Conservation (phyloP, 1,140 invertebrate genomes). For the Samia ricini region DNA sequence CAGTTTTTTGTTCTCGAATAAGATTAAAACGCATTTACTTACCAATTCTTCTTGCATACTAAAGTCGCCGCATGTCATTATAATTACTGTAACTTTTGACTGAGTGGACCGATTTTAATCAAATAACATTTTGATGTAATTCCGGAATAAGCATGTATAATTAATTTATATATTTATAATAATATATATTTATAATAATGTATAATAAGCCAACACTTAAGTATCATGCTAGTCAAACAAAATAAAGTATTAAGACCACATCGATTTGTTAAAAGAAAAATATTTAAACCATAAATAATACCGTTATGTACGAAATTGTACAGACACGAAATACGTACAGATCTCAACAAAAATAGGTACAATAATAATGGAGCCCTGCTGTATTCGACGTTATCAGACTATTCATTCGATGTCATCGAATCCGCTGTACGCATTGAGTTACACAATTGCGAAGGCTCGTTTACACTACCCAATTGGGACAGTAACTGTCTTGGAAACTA, state of each 20-base stretch:
- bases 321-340: slow-evolving; percentile 16
- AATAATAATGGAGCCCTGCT: slow-evolving; percentile 18
- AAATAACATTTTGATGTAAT: too few species aligned
- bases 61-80: too few species aligned
- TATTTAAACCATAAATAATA: slow-evolving; percentile 5
- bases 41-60: too few species aligned
- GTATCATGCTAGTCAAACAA: not conserved
- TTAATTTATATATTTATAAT: too few species aligned
- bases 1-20: too few species aligned
- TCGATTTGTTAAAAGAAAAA: not conserved
- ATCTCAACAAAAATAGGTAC: slow-evolving; percentile 6
- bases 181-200: too few species aligned
- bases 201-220: too few species aligned
- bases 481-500: not conserved
- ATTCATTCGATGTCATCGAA: slow-evolving; percentile 36
- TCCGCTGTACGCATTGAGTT: slow-evolving; percentile 28
- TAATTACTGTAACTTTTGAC: too few species aligned
- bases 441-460: slow-evolving; percentile 33
- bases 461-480: slow-evolving; percentile 2
- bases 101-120: too few species aligned
- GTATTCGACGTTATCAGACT: slow-evolving; percentile 25
- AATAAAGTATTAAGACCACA: not conserved
- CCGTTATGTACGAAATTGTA: slow-evolving; percentile 17
- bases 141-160: too few species aligned
- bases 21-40: too few species aligned